A percentile compares a stretch with the other conserved stretches of the same genome.
phyloP scores from a whole-genome alignment of 2,888 invertebrate genomes.

The Ypsolopha sequella region DNA sequence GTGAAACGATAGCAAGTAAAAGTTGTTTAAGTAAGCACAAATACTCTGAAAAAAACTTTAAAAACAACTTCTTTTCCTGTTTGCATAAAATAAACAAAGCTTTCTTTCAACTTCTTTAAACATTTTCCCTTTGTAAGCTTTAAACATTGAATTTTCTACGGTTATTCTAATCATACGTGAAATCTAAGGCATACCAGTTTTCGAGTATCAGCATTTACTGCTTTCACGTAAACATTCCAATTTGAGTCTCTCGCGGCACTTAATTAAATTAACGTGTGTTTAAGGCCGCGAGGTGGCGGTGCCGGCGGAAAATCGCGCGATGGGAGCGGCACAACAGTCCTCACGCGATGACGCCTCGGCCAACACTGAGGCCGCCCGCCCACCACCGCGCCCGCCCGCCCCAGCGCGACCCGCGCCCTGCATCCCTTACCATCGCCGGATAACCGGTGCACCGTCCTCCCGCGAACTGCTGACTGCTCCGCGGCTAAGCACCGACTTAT shows the following conservation, averaged over 20 bases:
- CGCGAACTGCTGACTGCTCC: slow-evolving; percentile 44
- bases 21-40: too few species aligned
- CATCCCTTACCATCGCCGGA: slow-evolving; percentile 6
- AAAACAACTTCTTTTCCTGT: too few species aligned
- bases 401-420: neutral
- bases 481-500: slow-evolving; percentile 43
- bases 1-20: too few species aligned
- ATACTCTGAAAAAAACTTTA: too few species aligned
- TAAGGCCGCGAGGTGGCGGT: slow-evolving; percentile 21
- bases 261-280: slow-evolving; percentile 51
- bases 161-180: neutral
- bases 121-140: too few species aligned
- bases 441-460: slow-evolving; percentile 28
- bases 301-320: slow-evolving; percentile 15
- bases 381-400: slow-evolving; percentile 13
- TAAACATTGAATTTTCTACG: neutral
- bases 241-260: slow-evolving; percentile 46
- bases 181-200: slow-evolving; percentile 6
- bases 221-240: slow-evolving; percentile 13
- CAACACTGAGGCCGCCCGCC: slow-evolving; percentile 50
- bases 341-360: slow-evolving; percentile 50
- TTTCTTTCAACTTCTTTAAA: too few species aligned
- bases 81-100: too few species aligned
- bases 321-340: slow-evolving; percentile 33
- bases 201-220: neutral